Percentiles rank a stretch among this genome's conserved stretches.
Evolutionary conservation across 2,797 vertebrate species (phyloP).

Genomic region (Eurystomus glaucurus): DNA sequence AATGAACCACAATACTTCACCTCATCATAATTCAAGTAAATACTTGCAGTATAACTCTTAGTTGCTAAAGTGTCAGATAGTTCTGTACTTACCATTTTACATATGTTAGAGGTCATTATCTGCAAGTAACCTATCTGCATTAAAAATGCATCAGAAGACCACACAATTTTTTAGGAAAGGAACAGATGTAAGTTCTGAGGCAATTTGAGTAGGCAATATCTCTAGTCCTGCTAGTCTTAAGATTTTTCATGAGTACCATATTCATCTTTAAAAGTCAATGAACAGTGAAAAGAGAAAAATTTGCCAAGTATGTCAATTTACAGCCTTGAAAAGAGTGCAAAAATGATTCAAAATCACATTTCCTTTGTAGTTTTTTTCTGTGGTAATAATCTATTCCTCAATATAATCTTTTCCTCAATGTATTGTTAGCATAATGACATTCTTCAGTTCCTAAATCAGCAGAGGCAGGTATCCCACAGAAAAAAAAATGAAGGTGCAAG

Average conservation of each 20-base stretch:
- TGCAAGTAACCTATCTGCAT: not conserved
- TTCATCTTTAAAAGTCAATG: not conserved
- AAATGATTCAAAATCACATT: conserved; percentile 9
- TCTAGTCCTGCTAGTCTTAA: not conserved
- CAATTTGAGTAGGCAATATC: not conserved
- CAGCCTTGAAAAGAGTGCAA: not conserved
- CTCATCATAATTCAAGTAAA: not conserved
- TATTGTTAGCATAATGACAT: not conserved
- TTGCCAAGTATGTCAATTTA: not conserved
- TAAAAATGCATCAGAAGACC: not conserved
- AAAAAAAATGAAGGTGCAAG: not conserved
- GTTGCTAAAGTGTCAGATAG: not conserved
- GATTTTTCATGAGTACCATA: not conserved
- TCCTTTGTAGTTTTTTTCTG: not conserved
- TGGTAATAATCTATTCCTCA: not conserved
- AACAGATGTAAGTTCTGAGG: not conserved
- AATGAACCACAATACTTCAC: not conserved
- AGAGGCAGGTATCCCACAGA: not conserved
- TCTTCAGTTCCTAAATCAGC: not conserved
- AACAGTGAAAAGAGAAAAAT: not conserved
- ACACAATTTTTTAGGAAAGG: not conserved
- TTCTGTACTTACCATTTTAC: not conserved
- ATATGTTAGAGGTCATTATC: not conserved
- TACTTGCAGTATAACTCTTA: not conserved
- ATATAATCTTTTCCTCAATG: not conserved